These are phyloP conservation scores for Erebia ligea DNA, from an alignment of 2,888 invertebrate species.

Conservation along the genomic window DNA sequence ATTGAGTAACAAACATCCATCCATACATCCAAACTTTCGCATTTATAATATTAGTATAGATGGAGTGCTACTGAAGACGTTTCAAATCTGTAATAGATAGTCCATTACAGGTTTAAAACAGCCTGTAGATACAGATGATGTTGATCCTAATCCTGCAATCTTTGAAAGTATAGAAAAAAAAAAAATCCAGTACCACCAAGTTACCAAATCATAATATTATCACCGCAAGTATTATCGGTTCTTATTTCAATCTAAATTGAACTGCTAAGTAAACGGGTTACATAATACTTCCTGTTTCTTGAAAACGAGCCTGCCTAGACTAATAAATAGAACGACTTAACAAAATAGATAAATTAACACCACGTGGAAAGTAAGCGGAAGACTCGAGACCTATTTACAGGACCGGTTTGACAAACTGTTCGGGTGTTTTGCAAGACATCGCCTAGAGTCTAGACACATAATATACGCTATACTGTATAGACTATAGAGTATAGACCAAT, in stretches of 20 bases:
- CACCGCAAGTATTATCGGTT: too few species aligned
- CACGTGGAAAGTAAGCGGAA: conserved; percentile 15
- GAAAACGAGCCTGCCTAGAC: neutral
- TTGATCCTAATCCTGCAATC: neutral
- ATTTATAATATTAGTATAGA: neutral
- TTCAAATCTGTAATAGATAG: too few species aligned
- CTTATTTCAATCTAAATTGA: too few species aligned
- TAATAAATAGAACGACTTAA: neutral
- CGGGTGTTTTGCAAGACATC: conserved; percentile 2
- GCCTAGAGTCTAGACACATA: conserved; percentile 6
- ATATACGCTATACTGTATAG: neutral
- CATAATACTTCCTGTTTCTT: neutral
- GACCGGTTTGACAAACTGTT: conserved; percentile 13
- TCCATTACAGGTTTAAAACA: too few species aligned
- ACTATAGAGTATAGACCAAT: too few species aligned
- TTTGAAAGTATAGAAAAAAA: neutral
- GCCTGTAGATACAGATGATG: too few species aligned
- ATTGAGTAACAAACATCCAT: too few species aligned
- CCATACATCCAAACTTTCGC: too few species aligned
- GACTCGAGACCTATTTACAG: conserved; percentile 2
- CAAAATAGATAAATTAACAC: neutral
- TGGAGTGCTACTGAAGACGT: too few species aligned
- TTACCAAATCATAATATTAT: too few species aligned
- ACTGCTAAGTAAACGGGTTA: too few species aligned
- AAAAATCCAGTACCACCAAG: neutral